Evolutionary conservation across 2,797 vertebrate species (phyloP), one percentile per base, ranked within the genome.

Genomic region (Microctenopoma steveboyesi): DNA sequence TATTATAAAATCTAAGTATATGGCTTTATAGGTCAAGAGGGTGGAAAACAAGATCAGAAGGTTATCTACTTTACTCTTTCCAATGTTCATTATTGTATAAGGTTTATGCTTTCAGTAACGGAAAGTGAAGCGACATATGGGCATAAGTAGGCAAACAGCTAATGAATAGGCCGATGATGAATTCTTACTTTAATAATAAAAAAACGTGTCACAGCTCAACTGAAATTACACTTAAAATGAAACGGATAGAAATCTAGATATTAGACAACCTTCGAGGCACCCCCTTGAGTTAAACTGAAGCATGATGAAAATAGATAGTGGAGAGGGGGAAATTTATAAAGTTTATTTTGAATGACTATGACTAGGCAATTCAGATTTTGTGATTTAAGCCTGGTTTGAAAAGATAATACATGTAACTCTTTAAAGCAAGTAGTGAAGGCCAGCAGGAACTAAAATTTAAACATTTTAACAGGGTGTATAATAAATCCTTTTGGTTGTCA

Each of bases 161-260:
- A 9, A 0, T 49, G 12, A 57, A 0, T 47, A 22, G 10, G n/a
- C 46, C 33, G 4, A 35, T 13, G 2, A 40, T 16, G 6, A 45
- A 7, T 16, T n/a, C 43, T 14, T 1, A n/a, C 7, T 45, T 16
- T 16, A 7, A n/a, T 6, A 35, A 60, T 16, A 79, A 25, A 72
- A 75, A 53, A 57, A 35, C 16, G 33, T 28, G 47, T 50, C 42
- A 54, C 35, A 33, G 52, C 58, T 55, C 72, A 39, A 53, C 55
- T 85, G 72, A 72, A 77, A 80, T 79, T 78, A 79, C 57, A 76
- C 62, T 69, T 55, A 53, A 56, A 77, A 87, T 74, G 45, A 87
- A 84, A 74, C 25, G 14, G 70, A 84, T 57, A 81, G 64, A 72
- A 78, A 86, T 76, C 13, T 45, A 69, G 61, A 69, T 74, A 64